Conservation (phyloP, 2,113 vertebrate species). For the Petrocephalus zakoni region DNA sequence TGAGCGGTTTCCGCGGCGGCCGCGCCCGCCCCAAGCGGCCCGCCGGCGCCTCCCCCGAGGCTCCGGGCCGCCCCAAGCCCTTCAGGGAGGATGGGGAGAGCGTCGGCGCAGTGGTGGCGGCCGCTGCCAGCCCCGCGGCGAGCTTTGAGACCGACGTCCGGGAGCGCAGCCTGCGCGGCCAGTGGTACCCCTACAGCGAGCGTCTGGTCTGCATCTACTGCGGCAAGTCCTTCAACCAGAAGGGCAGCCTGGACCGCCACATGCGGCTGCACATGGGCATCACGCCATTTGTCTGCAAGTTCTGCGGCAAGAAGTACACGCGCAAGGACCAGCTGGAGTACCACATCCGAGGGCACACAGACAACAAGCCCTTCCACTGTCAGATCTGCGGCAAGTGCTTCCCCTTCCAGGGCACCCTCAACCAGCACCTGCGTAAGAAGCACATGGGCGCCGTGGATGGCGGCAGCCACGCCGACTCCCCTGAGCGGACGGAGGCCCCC, state of each 20-base stretch:
- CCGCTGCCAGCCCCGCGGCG: conserved; percentile 50
- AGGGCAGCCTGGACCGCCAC: conserved; percentile 95
- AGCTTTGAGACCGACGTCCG: conserved; percentile 76
- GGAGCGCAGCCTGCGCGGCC: conserved; percentile 79
- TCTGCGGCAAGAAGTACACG: conserved; percentile 97
- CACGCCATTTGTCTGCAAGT: conserved; percentile 97
- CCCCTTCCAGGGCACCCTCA: conserved; percentile 96
- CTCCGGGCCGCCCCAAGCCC: conserved; percentile 49
- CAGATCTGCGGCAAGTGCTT: conserved; percentile 98
- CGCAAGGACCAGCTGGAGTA: conserved; percentile 98
- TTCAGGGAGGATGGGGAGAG: conserved; percentile 51
- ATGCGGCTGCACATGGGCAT: conserved; percentile 99
- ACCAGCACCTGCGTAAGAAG: conserved; percentile 98
- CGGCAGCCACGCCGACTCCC: conserved; percentile 72
- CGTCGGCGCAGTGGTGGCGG: conserved; percentile 41
- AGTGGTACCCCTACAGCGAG: conserved; percentile 93
- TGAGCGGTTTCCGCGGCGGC: conserved; percentile 84
- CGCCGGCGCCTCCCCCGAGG: conserved; percentile 46
- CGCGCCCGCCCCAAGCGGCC: conserved; percentile 80
- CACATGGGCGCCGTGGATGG: conserved; percentile 78
- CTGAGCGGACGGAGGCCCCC: conserved; percentile 76
- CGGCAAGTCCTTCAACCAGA: conserved; percentile 98
- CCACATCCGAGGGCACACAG: conserved; percentile 96
- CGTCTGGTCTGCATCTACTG: conserved; percentile 97
- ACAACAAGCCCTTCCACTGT: conserved; percentile 97